Base-by-base conservation (phyloP, 2,888 invertebrate genomes). In the Hylaea fasciaria region DNA sequence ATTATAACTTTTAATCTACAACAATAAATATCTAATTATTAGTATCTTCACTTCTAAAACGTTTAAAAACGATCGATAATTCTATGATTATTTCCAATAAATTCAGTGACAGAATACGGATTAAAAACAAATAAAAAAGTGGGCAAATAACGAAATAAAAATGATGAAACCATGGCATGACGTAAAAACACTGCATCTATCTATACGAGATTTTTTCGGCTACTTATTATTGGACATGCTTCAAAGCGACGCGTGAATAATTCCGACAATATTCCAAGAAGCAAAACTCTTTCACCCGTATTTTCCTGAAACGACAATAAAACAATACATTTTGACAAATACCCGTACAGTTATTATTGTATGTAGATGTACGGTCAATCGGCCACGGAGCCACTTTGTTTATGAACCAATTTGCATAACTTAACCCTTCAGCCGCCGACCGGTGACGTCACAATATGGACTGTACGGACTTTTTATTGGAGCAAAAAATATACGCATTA, bases 361-460 rank as follows among this genome's bases (percentile, higher is more conserved):
- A 76, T 71, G 76, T 72, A 72, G 71, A 73, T 71, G 69, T 45
- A 73, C 70, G 74, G 72, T 69, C 77, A 74, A 79, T 78, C 76
- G 76, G 76, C 70, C 75, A 65, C 67, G 71, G 73, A 68, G 66
- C 73, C 74, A 75, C 74, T 83, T 79, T 83, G 86, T 89, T 84
- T 82, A 81, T 81, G 72, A 76, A 73, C 78, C 81, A 83, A 89
- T 91, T 91, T 91, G 89, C 91, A 91, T 91, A 90, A 85, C 76
- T 90, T 85, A 89, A 87, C 90, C 90, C 90, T 89, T 70, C 43
- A n/a, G 16, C 17, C 28, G 50, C 28, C 39, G 49, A 2, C 53
- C 79, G 73, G 82, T 76, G 80, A 80, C 76, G 77, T 73, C 68
- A 70, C 69, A 69, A 74, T 78, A 75, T 78, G 76, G 67, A 71